Evolutionary conservation across 2,888 invertebrate species (phyloP).

Genomic region (Andricus curvator): DNA sequence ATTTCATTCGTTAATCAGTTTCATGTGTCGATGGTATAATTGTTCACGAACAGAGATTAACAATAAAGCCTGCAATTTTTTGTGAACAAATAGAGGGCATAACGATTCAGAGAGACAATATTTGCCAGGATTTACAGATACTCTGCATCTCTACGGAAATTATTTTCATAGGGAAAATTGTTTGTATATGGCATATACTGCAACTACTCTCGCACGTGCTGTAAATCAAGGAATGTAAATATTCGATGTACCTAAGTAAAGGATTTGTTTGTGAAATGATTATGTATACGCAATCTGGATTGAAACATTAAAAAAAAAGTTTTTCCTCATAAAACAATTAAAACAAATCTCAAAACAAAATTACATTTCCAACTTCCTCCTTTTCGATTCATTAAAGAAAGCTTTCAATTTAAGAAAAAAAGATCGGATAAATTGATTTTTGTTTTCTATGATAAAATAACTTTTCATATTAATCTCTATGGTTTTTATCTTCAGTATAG

Average conservation of each 20-base stretch:
- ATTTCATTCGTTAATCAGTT: background rate
- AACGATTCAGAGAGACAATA: constrained; percentile 62
- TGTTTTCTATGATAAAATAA: too few species aligned
- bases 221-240: background rate
- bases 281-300: background rate
- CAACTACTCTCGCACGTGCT: background rate
- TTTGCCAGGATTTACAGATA: constrained; percentile 68
- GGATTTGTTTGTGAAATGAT: background rate
- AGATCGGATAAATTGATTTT: too few species aligned
- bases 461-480: too few species aligned
- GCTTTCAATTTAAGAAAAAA: too few species aligned
- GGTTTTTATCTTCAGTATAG: too few species aligned
- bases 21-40: background rate
- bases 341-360: too few species aligned
- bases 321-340: background rate
- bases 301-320: background rate
- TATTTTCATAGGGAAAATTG: constrained; percentile 62
- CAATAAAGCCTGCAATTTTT: constrained; percentile 22
- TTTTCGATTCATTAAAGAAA: too few species aligned
- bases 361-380: too few species aligned
- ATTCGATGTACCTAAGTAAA: background rate
- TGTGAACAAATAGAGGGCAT: constrained; percentile 14
- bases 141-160: constrained; percentile 53
- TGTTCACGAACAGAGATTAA: background rate
- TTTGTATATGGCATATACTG: background rate